Conservation (phyloP, 2,797 vertebrate species). For the Aulostomus chinensis region DNA sequence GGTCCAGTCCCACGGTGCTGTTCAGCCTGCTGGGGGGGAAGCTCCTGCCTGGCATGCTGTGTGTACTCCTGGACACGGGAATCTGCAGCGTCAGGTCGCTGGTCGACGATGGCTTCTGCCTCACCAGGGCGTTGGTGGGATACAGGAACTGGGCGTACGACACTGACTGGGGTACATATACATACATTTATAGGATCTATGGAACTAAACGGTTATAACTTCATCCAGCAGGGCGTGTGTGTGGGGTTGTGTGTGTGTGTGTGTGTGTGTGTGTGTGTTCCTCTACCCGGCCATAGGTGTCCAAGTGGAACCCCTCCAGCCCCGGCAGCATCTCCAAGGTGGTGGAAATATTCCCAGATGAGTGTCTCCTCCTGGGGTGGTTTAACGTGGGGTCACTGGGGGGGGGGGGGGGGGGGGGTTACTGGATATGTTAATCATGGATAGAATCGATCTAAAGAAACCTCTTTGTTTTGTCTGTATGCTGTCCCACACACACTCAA, state of each 20-base stretch:
- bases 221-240: neutral
- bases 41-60: slow-evolving; percentile 69
- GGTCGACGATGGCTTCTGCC: slow-evolving; percentile 80
- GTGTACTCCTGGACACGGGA: slow-evolving; percentile 67
- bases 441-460: too few relatives aligned
- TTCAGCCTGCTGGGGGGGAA: slow-evolving; percentile 74
- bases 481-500: too few relatives aligned
- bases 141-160: slow-evolving; percentile 95
- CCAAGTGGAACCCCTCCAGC: slow-evolving; percentile 93
- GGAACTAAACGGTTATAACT: too few relatives aligned
- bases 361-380: slow-evolving; percentile 70
- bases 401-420: neutral
- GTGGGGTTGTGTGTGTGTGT: neutral
- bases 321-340: slow-evolving; percentile 84
- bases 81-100: slow-evolving; percentile 74
- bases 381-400: slow-evolving; percentile 58
- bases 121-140: slow-evolving; percentile 91
- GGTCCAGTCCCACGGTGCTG: slow-evolving; percentile 72
- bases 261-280: neutral
- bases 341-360: slow-evolving; percentile 73
- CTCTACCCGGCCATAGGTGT: slow-evolving; percentile 89
- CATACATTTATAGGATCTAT: too few relatives aligned
- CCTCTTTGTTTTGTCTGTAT: too few relatives aligned
- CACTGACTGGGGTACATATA: slow-evolving; percentile 89
- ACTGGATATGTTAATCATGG: too few relatives aligned